Conservation (phyloP, 2,113 vertebrate genomes). For the Chauna torquata region DNA sequence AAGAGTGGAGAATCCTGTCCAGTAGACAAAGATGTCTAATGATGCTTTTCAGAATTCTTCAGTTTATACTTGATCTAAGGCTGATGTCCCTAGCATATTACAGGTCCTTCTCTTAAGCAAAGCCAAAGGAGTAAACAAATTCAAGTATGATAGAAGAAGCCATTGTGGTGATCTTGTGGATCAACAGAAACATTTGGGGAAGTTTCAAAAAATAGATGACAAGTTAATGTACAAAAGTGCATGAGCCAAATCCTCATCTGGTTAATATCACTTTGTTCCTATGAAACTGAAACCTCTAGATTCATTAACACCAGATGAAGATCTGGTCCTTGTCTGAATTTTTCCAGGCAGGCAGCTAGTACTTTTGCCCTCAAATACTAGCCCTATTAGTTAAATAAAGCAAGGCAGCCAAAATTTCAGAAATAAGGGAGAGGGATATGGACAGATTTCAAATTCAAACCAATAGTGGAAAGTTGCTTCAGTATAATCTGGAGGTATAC, state of each 20-base stretch:
- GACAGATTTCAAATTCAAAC: not conserved
- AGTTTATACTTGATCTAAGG: not conserved
- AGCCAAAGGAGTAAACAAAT: not conserved
- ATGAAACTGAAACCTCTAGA: constrained; percentile 25
- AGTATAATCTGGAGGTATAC: not conserved
- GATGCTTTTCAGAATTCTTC: not conserved
- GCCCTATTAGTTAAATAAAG: constrained; percentile 30
- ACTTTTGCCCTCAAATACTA: constrained; percentile 33
- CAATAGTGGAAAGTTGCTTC: not conserved
- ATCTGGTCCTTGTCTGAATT: constrained; percentile 55
- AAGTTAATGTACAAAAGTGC: constrained; percentile 5
- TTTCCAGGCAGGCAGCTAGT: constrained; percentile 45
- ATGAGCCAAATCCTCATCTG: constrained; percentile 42
- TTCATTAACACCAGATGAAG: constrained; percentile 59
- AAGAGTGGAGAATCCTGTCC: not conserved
- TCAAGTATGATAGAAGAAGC: not conserved
- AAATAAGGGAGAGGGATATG: not conserved
- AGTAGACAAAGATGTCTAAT: not conserved
- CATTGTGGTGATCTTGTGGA: not conserved
- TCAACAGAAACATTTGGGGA: not conserved
- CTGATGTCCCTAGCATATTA: not conserved
- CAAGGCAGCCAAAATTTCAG: constrained; percentile 18
- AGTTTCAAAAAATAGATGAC: constrained; percentile 3
- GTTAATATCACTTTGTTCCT: constrained; percentile 13
- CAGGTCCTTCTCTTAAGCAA: not conserved